Base-by-base conservation (phyloP, 2,888 invertebrate species). In the Galerucella calmariensis region DNA sequence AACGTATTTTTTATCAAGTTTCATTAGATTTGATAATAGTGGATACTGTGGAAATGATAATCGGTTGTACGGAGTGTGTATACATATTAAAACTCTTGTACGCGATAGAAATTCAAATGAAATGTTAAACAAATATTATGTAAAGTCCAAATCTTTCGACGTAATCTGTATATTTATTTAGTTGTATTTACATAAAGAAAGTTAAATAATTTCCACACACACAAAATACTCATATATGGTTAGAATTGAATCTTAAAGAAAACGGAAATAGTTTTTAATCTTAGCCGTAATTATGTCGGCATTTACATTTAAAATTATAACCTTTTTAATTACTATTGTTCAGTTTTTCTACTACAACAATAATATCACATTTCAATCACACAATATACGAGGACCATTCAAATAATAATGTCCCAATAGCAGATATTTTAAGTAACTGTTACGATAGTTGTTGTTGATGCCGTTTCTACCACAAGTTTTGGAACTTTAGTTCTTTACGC, bases 151-250 rank as follows among this genome's bases (percentile, higher is more conserved):
- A 67, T 53, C 67, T 58, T 68, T 58, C n/a, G 20, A 11, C 10
- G 11, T 16, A 11, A 68, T 56, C 10, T 44, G 9, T n/a, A 58
- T 68, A 58, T 56, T 58, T 68, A 46, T 59, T 68, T 46, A 68
- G 46, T 59, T 59, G 20, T 68, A 68, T 68, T 68, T 68, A 68
- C 68, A 68, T 68, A 68, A 68, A 68, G 68, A 68, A 68, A 68
- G 68, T 59, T 44, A 9, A 59, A 61, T 35, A 67, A 58, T 67
- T 58, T 20, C 41, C 58, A 41, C 58, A 68, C 16, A 62, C 10
- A 12, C n/a, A 62, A 20, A 20, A 20, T 20, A 48, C 12, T 48
- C 16, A n/a, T 20, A 53, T 53, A 53, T 53, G 14, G 8, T 53
- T 14, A 51, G n/a, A 53, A 53, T 53, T 8, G 5, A n/a, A 14